Evolutionary conservation across 2,797 vertebrate species (phyloP).

Genomic region (Fratercula arctica): DNA sequence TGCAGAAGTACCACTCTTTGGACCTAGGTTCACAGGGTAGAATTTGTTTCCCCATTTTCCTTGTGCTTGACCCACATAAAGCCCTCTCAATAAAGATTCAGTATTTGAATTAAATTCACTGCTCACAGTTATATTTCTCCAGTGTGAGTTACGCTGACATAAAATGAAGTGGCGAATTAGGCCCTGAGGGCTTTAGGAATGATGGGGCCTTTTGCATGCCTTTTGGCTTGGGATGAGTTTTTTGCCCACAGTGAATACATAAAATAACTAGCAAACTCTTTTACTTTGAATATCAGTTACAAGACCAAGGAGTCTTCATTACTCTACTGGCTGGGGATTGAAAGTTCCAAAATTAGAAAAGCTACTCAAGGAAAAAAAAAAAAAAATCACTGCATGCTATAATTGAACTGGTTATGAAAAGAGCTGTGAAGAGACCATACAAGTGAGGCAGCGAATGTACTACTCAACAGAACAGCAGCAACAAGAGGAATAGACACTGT

Average conservation of each 20-base stretch:
- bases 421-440: conserved; percentile 55
- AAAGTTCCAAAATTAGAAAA: conserved; percentile 49
- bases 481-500: neutral
- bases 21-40: neutral
- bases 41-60: conserved; percentile 2
- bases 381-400: conserved; percentile 15
- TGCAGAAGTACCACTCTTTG: neutral
- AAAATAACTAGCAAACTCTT: conserved; percentile 62
- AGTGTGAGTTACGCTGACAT: conserved; percentile 37
- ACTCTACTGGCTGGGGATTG: conserved; percentile 39
- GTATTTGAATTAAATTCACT: conserved; percentile 49
- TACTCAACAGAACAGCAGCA: conserved; percentile 54
- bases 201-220: conserved; percentile 34
- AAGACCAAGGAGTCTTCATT: conserved; percentile 48
- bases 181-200: conserved; percentile 48
- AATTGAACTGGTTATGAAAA: conserved; percentile 63
- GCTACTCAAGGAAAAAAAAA: conserved; percentile 32
- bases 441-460: conserved; percentile 18
- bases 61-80: conserved; percentile 61
- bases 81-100: conserved; percentile 26
- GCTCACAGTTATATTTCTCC: conserved; percentile 36
- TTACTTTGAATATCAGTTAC: conserved; percentile 50
- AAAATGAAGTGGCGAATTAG: conserved; percentile 40
- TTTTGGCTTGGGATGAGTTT: conserved; percentile 29
- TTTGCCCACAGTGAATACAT: conserved; percentile 49